phyloP scores from a whole-genome alignment of 64 coral and sea anemone genomes.

The Pocillopora damicornis region DNA sequence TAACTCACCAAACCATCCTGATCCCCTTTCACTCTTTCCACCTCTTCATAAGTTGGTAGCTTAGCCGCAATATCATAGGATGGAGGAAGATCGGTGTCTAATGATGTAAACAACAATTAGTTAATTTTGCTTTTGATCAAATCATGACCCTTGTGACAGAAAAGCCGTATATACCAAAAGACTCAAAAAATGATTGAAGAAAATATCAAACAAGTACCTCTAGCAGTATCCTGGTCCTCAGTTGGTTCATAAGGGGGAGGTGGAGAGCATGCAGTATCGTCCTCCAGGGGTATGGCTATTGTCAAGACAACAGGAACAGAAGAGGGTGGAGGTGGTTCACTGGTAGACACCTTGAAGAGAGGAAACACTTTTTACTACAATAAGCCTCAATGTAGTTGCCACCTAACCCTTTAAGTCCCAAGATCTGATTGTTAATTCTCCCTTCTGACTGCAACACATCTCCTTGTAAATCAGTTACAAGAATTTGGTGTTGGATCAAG shows the following conservation, averaged over 20 bases:
- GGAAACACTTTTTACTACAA: not conserved
- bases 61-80: slow-evolving; percentile 72
- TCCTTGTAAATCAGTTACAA: too few species aligned
- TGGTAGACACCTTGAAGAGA: slow-evolving; percentile 43
- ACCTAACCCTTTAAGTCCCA: too few species aligned
- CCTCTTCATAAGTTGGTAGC: slow-evolving; percentile 78
- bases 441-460: too few species aligned
- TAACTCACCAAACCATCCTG: slow-evolving; percentile 46
- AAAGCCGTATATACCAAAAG: too few species aligned
- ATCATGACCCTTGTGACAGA: too few species aligned
- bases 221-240: not conserved
- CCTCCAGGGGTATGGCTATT: slow-evolving; percentile 29
- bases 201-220: not conserved
- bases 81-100: slow-evolving; percentile 49
- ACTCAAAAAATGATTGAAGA: too few species aligned
- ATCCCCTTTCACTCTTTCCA: slow-evolving; percentile 48
- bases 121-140: not conserved
- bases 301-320: slow-evolving; percentile 27
- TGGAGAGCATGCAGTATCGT: slow-evolving; percentile 10
- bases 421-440: too few species aligned
- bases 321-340: slow-evolving; percentile 42
- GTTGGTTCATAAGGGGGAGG: slow-evolving; percentile 54
- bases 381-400: too few species aligned
- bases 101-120: not conserved
- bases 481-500: too few species aligned